Evolutionary conservation across 2,888 invertebrate species (phyloP), one percentile per base, ranked within the genome.

Genomic region (Philhelius pedissequus): DNA sequence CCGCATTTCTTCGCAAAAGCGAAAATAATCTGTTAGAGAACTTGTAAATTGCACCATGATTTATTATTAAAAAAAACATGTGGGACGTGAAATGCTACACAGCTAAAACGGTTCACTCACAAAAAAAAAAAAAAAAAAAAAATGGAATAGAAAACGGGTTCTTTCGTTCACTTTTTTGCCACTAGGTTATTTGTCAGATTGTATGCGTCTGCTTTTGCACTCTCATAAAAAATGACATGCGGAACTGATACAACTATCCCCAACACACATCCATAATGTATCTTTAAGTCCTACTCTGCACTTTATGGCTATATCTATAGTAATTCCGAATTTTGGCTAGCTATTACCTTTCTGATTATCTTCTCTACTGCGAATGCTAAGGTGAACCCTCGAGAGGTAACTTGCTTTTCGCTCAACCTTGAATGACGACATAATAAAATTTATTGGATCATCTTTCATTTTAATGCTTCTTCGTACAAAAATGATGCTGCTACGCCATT

Each of bases 21-120:
- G 54, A 83, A 83, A 75, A 76, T 80, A 84, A 80, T 79, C 79
- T 80, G 75, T 80, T 76, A 45, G 80, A 80, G 56, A 84, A 80
- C 80, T 80, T 80, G 84, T 84, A 84, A 84, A 84, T 84, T 84
- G 84, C 84, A 80, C 66, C 43, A 80, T 80, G 84, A 84, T 84
- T 84, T 84, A 84, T 84, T 84, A 80, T 84, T 80, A 71, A 80
- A 66, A 80, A 66, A 83, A 62, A 60, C 71, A 71, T 84, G 71
- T 71, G 80, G 64, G 54, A 58, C 56, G 40, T 62, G 38, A 40
- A 38, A 15, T 13, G 62, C 8, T 43, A 27, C 27, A 30, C 11
- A 62, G 15, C 43, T 43, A 43, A 62, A 62, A 43, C 27, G 62
- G 13, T 62, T 62, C 43, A 62, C 11, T 43, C 13, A 48, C 1